A percentile compares a stretch with the other conserved stretches of the same genome.
These are phyloP conservation scores for Leptogaster cylindrica DNA, from an alignment of 2,888 invertebrate species.

Conservation along the genomic window DNA sequence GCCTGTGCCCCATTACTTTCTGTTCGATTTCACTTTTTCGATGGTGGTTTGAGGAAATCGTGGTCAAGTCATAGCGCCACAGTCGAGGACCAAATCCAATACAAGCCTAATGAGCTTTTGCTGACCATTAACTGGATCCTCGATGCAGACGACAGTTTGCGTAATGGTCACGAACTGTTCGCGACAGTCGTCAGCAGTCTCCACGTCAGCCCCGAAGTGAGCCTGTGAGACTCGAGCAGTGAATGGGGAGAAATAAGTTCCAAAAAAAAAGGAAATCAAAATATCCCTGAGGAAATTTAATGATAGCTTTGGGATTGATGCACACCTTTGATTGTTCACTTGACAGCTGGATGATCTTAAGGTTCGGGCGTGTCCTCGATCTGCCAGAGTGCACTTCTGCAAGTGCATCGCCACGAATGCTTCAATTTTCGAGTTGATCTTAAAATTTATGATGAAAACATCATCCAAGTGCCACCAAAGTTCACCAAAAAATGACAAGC, in stretches of 20 bases:
- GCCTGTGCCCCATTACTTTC: conserved; percentile 28
- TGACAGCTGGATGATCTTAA: not conserved
- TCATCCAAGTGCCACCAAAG: conserved; percentile 28
- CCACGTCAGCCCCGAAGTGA: too few species aligned
- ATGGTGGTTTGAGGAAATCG: conserved; percentile 3
- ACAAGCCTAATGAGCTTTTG: conserved; percentile 16
- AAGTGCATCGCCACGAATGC: not conserved
- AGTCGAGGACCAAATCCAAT: not conserved
- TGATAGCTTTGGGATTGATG: not conserved
- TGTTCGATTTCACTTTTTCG: conserved; percentile 27
- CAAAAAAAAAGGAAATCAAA: too few species aligned
- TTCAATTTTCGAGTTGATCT: not conserved
- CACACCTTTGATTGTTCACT: not conserved
- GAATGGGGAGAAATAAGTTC: too few species aligned
- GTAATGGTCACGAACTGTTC: conserved; percentile 4
- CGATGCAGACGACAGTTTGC: conserved; percentile 2
- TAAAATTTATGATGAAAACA: conserved; percentile 37
- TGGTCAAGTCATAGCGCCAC: conserved; percentile 24
- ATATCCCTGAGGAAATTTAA: conserved; percentile 1
- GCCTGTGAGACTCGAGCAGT: too few species aligned
- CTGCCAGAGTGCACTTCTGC: not conserved
- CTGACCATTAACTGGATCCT: conserved; percentile 1
- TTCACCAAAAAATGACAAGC: conserved; percentile 28
- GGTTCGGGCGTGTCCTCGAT: not conserved
- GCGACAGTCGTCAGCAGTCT: too few species aligned